These are phyloP conservation scores for Erinaceus europaeus DNA, from an alignment of 2,113 vertebrate genomes.

Conservation along the genomic window DNA sequence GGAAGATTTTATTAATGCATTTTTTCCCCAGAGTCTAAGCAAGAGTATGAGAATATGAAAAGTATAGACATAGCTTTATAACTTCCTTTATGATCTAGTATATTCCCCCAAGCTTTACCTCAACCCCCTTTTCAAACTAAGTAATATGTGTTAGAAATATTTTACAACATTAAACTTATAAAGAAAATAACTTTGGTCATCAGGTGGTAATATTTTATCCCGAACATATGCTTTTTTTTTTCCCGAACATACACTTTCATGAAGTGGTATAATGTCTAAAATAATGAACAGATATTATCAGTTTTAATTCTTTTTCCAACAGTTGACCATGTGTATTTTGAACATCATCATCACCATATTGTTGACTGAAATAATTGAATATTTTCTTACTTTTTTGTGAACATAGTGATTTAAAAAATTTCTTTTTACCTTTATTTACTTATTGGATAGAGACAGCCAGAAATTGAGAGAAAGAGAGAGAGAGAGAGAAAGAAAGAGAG, in stretches of 20 bases:
- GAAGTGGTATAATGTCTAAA: background rate
- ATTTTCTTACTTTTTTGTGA: background rate
- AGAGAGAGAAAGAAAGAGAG: no score
- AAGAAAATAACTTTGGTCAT: background rate
- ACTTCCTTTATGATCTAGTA: background rate
- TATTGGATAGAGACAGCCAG: no score
- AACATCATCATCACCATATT: background rate
- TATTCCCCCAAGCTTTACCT: background rate
- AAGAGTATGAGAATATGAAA: background rate
- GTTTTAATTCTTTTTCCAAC: slow-evolving; percentile 3
- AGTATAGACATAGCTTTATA: background rate
- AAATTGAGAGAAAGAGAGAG: no score
- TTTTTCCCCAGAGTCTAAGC: background rate
- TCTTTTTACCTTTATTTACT: no score
- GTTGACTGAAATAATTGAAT: background rate
- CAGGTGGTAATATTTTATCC: background rate
- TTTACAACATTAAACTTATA: background rate
- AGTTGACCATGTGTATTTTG: background rate
- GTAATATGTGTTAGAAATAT: background rate
- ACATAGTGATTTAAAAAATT: no score
- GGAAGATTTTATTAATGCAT: slow-evolving; percentile 1
- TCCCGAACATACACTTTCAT: no score
- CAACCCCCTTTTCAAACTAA: background rate
- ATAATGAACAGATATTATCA: background rate
- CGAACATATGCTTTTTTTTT: no score